Base-by-base conservation (phyloP, 1,140 invertebrate species). In the Papilio machaon region DNA sequence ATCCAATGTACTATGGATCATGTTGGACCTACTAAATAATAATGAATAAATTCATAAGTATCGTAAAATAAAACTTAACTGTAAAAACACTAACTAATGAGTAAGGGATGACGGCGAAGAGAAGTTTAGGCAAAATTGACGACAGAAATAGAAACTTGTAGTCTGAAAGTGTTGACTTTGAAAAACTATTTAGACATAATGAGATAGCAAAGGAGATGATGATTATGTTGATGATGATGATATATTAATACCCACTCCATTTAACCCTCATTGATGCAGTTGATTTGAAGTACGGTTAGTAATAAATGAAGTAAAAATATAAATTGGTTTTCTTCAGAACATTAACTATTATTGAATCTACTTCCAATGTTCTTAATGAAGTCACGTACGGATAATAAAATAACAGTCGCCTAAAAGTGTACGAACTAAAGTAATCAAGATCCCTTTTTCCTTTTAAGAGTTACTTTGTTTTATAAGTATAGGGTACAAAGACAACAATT, bases 1-100 rank as follows among this genome's bases (percentile, higher is more conserved):
- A 73, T 49, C 79, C 79, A 47, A 52, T 46, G 49, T 74, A 74
- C n/a, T 47, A 47, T 2, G 46, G 38, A 74, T 46, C 73, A 47
- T 74, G 73, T 74, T 74, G 73, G 30, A 38, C 30, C 1, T 70
- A 70, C 11, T 70, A 17, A 70, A 70, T 5, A 1, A 10, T 5
- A 67, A 67, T 35, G 4, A 35, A 3, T 13, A 17, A 64, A 64
- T 8, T 58, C 17, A 58, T 64, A 64, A 6, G 0, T 10, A 64
- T 23, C 19, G 19, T 17, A 54, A 54, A 4, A 0, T 54, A 54
- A 5, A 4, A n/a, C 17, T 54, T 2, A 54, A 49, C 15, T 49
- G 23, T 49, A 13, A 49, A 13, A 49, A 15, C 47, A 15, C 15
- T 49, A 5, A 5, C 11, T 49, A 49, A 49, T 49, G 5, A 9